These are phyloP conservation scores for Melanophora roralis DNA, from an alignment of 2,888 invertebrate species.

Conservation along the genomic window DNA sequence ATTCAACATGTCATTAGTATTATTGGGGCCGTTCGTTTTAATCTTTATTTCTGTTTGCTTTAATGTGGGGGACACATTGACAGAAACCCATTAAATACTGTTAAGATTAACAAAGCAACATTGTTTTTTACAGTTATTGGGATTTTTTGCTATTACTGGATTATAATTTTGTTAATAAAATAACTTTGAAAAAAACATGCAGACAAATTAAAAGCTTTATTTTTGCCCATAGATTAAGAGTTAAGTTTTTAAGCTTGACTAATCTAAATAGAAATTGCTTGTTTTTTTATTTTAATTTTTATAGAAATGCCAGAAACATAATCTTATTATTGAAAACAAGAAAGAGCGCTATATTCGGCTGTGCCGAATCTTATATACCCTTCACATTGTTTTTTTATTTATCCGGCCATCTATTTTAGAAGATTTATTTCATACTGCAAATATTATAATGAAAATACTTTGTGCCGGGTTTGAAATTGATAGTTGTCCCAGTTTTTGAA, in stretches of 20 bases:
- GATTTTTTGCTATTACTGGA: slow-evolving; percentile 1
- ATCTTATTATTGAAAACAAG: background rate
- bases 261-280: too few species aligned
- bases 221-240: background rate
- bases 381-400: too few species aligned
- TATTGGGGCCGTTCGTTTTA: background rate
- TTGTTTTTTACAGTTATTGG: background rate
- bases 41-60: background rate
- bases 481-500: too few species aligned
- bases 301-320: slow-evolving; percentile 7
- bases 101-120: background rate
- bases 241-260: background rate
- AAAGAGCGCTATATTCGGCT: too few species aligned
- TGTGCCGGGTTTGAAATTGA: too few species aligned
- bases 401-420: too few species aligned
- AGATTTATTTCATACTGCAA: too few species aligned
- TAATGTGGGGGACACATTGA: background rate
- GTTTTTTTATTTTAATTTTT: background rate
- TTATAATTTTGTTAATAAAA: slow-evolving; percentile 13
- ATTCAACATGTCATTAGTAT: background rate
- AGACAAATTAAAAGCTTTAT: slow-evolving; percentile 1
- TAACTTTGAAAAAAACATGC: slow-evolving; percentile 10
- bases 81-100: background rate
- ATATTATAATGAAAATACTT: too few species aligned
- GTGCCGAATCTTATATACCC: too few species aligned